These are phyloP conservation scores for Montipora cactus DNA, from an alignment of 64 coral and sea anemone species.

Conservation along the genomic window DNA sequence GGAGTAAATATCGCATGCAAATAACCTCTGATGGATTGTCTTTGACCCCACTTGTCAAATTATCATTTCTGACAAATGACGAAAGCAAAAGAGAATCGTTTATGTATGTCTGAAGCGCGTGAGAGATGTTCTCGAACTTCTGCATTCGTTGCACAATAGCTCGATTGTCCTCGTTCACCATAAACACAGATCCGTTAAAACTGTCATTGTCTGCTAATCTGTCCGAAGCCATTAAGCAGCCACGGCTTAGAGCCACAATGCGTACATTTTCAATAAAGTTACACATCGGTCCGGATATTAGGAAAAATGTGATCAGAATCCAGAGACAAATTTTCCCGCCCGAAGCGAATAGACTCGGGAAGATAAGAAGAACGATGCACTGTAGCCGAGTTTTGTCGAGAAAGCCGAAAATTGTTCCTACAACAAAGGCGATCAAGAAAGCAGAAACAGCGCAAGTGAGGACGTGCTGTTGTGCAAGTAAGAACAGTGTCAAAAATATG, in stretches of 20 bases:
- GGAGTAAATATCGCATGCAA: constrained; percentile 13
- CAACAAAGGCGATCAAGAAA: constrained; percentile 77
- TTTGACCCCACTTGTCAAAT: not conserved
- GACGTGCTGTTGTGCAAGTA: constrained; percentile 57
- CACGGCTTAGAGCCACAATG: constrained; percentile 40
- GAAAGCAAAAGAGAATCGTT: constrained; percentile 7
- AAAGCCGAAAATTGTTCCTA: constrained; percentile 83
- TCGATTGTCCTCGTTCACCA: constrained; percentile 8
- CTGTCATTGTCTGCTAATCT: constrained; percentile 15
- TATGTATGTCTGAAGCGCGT: not conserved
- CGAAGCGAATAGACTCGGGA: constrained; percentile 82
- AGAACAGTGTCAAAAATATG: constrained; percentile 79
- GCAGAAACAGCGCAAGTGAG: constrained; percentile 61
- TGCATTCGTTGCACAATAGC: constrained; percentile 6
- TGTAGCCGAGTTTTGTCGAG: constrained; percentile 75
- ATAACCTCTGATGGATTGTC: constrained; percentile 13
- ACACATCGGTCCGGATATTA: constrained; percentile 88
- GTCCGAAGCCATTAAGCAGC: not conserved
- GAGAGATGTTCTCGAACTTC: constrained; percentile 32
- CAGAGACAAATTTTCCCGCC: constrained; percentile 86
- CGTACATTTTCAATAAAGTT: constrained; percentile 85
- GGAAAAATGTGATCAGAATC: constrained; percentile 86
- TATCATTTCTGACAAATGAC: constrained; percentile 19
- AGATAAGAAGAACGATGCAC: constrained; percentile 83
- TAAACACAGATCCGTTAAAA: not conserved